Evolutionary conservation across 2,888 invertebrate genomes (phyloP), one percentile per base, ranked within the genome.

Genomic region (Gibbula magus): DNA sequence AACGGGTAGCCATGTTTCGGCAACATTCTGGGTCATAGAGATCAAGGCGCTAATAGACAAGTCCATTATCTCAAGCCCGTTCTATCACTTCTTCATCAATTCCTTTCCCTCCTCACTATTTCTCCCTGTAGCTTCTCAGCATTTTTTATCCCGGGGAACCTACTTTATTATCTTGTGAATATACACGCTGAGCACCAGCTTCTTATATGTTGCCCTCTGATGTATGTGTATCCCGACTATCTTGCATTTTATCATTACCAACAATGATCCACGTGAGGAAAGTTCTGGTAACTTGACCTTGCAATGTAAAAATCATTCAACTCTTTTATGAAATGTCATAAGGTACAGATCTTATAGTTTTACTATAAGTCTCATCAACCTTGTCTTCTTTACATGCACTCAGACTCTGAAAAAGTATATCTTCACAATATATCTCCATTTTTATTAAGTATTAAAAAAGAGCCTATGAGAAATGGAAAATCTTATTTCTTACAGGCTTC

Each of bases 21-120:
- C 10, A 16, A 61, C 61, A 61, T 61, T 29, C 61, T 29, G 61
- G 22, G 61, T 25, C 61, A 22, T 29, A 61, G 29, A 29, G 61
- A 61, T 61, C 29, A 29, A 25, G 29, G 61, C 29, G 61, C 61
- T 61, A 61, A 61, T 61, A 61, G 61, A 61, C 61, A 25, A 61
- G 61, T 29, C 29, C 61, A 61, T 61, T 61, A 61, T 61, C 29
- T 25, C 16, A 4, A 29, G 29, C 61, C 29, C n/a, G 25, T 61
- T 61, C 61, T 61, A 61, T 61, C 61, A 61, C 61, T 61, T 61
- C 29, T 25, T 29, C 61, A 61, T 61, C 61, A 61, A 61, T 61
- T 61, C 61, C 45, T 61, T 8, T 29, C 61, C 61, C 25, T 61
- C 61, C 29, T 20, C 61, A 61, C 61, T 16, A 61, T 29, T 61